Evolutionary conservation across 2,797 vertebrate genomes (phyloP).

Genomic region (Limosa lapponica): DNA sequence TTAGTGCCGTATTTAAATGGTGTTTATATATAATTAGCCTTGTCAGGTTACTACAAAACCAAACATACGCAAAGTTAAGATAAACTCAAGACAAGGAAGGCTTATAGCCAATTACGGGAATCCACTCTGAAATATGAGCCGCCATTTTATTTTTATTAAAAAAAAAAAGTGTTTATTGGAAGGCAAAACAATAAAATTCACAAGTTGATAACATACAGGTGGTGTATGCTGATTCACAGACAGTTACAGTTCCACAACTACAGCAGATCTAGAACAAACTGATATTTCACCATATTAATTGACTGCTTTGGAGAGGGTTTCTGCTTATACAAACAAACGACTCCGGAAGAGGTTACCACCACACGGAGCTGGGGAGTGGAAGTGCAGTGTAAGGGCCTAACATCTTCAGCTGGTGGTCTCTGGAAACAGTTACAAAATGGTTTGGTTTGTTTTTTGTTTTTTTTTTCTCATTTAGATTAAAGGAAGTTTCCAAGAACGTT

Average conservation of each 20-base stretch:
- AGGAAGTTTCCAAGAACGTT: conserved; percentile 9
- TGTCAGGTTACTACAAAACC: neutral
- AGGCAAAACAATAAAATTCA: conserved; percentile 79
- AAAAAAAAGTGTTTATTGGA: conserved; percentile 77
- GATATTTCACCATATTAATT: conserved; percentile 12
- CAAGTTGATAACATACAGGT: conserved; percentile 59
- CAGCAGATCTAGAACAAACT: conserved; percentile 69
- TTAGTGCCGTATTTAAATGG: neutral
- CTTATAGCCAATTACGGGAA: neutral
- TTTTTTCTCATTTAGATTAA: neutral
- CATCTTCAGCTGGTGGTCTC: conserved; percentile 26
- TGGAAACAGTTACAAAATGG: conserved; percentile 38
- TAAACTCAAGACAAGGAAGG: neutral
- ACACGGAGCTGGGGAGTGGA: neutral
- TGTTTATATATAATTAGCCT: neutral
- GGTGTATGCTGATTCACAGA: conserved; percentile 58
- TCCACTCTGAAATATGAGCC: neutral
- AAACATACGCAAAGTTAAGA: neutral
- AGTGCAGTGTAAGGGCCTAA: conserved; percentile 29
- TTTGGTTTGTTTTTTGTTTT: neutral
- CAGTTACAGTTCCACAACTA: conserved; percentile 70
- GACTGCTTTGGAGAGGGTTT: neutral
- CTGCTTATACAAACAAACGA: conserved; percentile 58
- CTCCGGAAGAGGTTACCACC: neutral
- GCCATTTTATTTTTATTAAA: neutral